Percentiles rank a stretch among this genome's conserved stretches.
phyloP scores from a whole-genome alignment of 2,113 vertebrate species.

The Ornithorhynchus anatinus region DNA sequence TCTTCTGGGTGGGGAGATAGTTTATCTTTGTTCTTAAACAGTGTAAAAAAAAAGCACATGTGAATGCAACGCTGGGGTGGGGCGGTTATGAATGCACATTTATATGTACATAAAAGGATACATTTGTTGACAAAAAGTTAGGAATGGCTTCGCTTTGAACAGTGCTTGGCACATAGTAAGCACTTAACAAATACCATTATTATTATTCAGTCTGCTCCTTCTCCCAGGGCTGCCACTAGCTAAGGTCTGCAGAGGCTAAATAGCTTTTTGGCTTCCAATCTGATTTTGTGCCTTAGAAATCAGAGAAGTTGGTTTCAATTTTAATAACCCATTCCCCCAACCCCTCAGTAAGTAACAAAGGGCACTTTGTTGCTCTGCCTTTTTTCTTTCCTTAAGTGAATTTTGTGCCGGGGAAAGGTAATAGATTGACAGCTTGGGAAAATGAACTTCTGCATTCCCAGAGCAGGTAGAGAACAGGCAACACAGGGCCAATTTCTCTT shows the following conservation, averaged over 20 bases:
- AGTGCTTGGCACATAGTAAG: too few relatives aligned
- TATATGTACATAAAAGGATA: too few relatives aligned
- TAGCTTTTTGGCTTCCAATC: constrained; percentile 41
- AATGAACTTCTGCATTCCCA: constrained; percentile 38
- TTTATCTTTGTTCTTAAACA: too few relatives aligned
- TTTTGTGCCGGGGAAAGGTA: constrained; percentile 48
- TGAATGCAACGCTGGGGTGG: too few relatives aligned
- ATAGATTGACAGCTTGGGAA: constrained; percentile 35
- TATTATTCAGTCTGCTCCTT: constrained; percentile 10
- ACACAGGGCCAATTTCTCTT: constrained; percentile 33
- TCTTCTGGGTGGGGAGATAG: too few relatives aligned
- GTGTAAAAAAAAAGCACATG: too few relatives aligned
- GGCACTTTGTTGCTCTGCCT: constrained; percentile 15
- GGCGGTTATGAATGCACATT: not conserved
- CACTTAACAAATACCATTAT: too few relatives aligned
- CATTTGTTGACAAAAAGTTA: not conserved
- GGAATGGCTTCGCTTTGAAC: constrained; percentile 34
- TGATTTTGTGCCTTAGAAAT: constrained; percentile 50
- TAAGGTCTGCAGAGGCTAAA: constrained; percentile 35
- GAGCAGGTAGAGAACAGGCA: constrained; percentile 28
- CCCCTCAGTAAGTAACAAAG: constrained; percentile 37
- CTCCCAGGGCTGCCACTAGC: constrained; percentile 27
- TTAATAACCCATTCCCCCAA: constrained; percentile 43
- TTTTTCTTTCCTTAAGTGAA: constrained; percentile 21
- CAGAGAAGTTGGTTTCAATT: constrained; percentile 43